Conservation (phyloP, 2,888 invertebrate genomes). For the Hedya salicella region DNA sequence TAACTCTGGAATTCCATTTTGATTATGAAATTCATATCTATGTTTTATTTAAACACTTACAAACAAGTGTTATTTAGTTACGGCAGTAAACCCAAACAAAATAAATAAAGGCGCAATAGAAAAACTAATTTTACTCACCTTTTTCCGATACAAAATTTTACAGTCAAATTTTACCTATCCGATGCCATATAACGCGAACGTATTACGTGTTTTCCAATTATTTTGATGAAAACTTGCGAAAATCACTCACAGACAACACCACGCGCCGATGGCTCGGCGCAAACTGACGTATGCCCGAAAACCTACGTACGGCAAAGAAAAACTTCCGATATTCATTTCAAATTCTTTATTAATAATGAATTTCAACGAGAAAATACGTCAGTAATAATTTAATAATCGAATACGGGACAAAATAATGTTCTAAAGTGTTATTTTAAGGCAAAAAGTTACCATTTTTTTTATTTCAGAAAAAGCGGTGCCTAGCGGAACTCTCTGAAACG, state of each 20-base stretch:
- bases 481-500: slow-evolving; percentile 36
- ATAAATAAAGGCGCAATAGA: not conserved
- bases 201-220: slow-evolving; percentile 55
- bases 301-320: not conserved
- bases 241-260: slow-evolving; percentile 49
- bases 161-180: slow-evolving; percentile 10
- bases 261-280: slow-evolving; percentile 67
- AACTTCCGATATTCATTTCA: not conserved
- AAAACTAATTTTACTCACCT: slow-evolving; percentile 14
- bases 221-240: slow-evolving; percentile 48
- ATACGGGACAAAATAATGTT: not conserved
- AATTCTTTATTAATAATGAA: not conserved
- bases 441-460: slow-evolving; percentile 4
- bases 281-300: slow-evolving; percentile 60
- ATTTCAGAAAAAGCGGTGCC: slow-evolving; percentile 39
- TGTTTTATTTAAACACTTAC: too few relatives aligned
- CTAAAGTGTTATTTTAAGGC: not conserved
- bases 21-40: too few relatives aligned
- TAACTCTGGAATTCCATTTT: too few relatives aligned
- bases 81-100: not conserved
- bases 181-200: slow-evolving; percentile 51
- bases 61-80: too few relatives aligned
- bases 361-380: not conserved
- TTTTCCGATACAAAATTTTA: slow-evolving; percentile 5
- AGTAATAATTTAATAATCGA: not conserved